Evolutionary conservation across 2,113 vertebrate species (phyloP).

Genomic region (Tylochromis polylepis): DNA sequence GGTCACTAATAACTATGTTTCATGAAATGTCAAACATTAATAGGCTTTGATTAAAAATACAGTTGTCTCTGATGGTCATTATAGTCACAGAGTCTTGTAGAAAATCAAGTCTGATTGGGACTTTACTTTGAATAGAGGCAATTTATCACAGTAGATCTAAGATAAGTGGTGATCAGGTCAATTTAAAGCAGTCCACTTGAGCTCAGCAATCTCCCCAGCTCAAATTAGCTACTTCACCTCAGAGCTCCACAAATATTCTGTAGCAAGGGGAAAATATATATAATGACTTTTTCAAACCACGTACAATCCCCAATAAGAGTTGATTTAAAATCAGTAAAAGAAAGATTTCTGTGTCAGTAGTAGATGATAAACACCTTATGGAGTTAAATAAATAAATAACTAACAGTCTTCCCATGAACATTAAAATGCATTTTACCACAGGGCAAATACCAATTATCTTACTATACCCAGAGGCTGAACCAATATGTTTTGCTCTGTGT

Average conservation of each 20-base stretch:
- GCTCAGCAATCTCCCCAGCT: not conserved
- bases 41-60: not conserved
- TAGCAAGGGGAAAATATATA: not conserved
- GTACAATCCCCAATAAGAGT: not conserved
- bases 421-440: not conserved
- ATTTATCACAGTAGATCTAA: not conserved
- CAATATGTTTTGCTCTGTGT: not conserved
- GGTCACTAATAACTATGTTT: not conserved
- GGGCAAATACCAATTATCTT: not conserved
- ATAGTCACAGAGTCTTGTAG: not conserved
- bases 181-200: not conserved
- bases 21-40: not conserved
- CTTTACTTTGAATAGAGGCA: not conserved
- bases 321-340: not conserved
- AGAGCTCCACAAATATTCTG: not conserved
- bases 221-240: not conserved
- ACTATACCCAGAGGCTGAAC: not conserved
- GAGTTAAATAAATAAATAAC: not conserved
- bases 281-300: not conserved
- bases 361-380: not conserved
- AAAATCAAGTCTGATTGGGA: not conserved
- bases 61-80: not conserved
- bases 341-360: not conserved
- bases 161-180: not conserved
- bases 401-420: not conserved